Base-by-base conservation (phyloP, 2,113 vertebrate species). In the Scalopus aquaticus region DNA sequence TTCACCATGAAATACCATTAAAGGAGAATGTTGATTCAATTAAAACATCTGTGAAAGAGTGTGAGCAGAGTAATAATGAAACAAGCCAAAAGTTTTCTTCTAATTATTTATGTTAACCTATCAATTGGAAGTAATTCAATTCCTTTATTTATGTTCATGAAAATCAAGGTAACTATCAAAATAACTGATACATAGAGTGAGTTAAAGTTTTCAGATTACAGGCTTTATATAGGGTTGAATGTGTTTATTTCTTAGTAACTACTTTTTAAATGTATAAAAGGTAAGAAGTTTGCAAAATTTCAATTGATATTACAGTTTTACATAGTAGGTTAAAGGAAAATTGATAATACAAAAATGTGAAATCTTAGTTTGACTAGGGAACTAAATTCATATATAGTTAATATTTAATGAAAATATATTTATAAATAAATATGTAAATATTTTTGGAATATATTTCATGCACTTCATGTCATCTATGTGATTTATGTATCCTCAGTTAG, bases 81-180 rank as follows among this genome's bases (percentile, higher is more conserved):
- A 49, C 56, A 42, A 39, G 5, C 5, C 10, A 6, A 86, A 74
- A 20, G 12, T 56, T 67, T 82, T 77, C 49, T 39, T 58, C 69
- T 44, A 76, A 62, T 62, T 84, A 88, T 65, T 42, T 78, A 3
- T 78, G 73, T 73, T 88, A 91, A 42, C 9, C 2, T 73, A n/a
- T 42, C 56, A 79, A 24, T 85, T 82, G 22, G 13, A 35, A 92
- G 15, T 80, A 58, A 60, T 74, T 74, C 9, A 5, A 88, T 72
- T 64, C 2, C 1, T 84, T 58, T 37, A 32, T 51, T 88, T 85
- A 60, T 84, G 13, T 70, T 30, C 37, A 67, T 73, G 24, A 72
- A 79, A 87, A n/a, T 69, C 24, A 93, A 86, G 76, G 64, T 72
- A 94, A 42, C 26, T 82, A 54, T 56, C 37, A 49, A 92, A 84